Evolutionary conservation across 2,113 vertebrate genomes (phyloP).

Genomic region (Rynchops niger): DNA sequence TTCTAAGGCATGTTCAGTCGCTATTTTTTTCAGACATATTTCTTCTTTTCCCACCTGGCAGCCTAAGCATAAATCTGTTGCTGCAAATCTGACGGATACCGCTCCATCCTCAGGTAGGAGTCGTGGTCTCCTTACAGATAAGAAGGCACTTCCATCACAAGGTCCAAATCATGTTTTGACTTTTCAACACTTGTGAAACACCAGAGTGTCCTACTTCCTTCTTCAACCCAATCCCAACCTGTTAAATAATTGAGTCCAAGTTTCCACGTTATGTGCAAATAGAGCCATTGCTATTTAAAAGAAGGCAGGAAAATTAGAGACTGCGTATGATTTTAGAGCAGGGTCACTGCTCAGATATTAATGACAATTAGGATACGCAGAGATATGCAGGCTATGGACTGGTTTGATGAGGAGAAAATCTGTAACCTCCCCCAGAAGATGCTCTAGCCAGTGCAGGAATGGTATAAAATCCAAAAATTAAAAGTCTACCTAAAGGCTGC

Average conservation of each 20-base stretch:
- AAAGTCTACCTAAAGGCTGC: background rate
- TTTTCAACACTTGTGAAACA: background rate
- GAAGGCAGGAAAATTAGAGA: background rate
- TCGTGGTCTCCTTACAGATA: background rate
- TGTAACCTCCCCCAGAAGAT: background rate
- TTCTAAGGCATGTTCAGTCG: background rate
- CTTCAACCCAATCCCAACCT: background rate
- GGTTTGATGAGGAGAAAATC: background rate
- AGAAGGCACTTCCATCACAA: background rate
- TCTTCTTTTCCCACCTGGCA: slow-evolving; percentile 16
- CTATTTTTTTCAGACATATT: slow-evolving; percentile 17
- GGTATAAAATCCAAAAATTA: background rate
- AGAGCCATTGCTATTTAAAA: background rate
- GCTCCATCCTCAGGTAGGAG: background rate
- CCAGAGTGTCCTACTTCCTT: background rate
- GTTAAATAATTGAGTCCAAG: background rate
- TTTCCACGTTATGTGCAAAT: background rate
- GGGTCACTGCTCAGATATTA: background rate
- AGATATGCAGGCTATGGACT: background rate
- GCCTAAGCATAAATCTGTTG: background rate
- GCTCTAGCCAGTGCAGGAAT: background rate
- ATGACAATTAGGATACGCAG: background rate
- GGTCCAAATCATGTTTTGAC: background rate
- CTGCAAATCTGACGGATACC: background rate
- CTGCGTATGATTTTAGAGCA: background rate